Base-by-base conservation (phyloP, 2,888 invertebrate genomes). In the Pyrrhia umbra region DNA sequence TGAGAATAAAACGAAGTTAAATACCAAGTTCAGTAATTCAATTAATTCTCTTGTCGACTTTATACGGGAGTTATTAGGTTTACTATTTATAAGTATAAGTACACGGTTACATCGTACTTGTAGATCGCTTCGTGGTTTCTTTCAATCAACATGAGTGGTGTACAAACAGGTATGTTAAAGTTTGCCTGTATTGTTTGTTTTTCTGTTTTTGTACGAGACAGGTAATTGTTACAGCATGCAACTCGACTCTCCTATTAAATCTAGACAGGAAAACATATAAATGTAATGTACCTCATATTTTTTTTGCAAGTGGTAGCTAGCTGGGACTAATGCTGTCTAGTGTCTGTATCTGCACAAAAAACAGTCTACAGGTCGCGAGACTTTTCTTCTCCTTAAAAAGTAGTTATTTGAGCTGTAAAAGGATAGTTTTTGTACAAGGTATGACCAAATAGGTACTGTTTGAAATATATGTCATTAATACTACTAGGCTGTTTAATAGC, bases 141-240 rank as follows among this genome's bases (percentile, higher is more conserved):
- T 63, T 67, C 58, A 59, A 72, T 61, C 77, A 88, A 77, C 82
- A 93, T 93, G 93, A 93, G 93, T 83, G 91, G 90, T 71, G 88
- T 93, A 74, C 92, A 90, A 85, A 90, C 92, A 88, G 93, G 93
- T 91, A 84, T 81, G 90, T 83, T 68, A 59, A 23, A 47, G 25
- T 59, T 68, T 45, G 20, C 52, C 56, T 66, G 8, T 54, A 59
- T 55, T 74, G 62, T 49, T 62, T n/a, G n/a, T n/a, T n/a, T n/a
- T n/a, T 68, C 68, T 75, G 51, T 72, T 66, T 47, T 54, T 75
- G 25, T 8, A 42, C 6, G 5, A 34, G n/a, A 54, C 43, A 27
- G n/a, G 20, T 46, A 63, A 43, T 27, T 51, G 18, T 37, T 50
- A 6, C 3, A 9, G 47, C 45, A 2, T n/a, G 15, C 6, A 49